Base-by-base conservation (phyloP, 2,113 vertebrate genomes). In the Xiphophorus couchianus region DNA sequence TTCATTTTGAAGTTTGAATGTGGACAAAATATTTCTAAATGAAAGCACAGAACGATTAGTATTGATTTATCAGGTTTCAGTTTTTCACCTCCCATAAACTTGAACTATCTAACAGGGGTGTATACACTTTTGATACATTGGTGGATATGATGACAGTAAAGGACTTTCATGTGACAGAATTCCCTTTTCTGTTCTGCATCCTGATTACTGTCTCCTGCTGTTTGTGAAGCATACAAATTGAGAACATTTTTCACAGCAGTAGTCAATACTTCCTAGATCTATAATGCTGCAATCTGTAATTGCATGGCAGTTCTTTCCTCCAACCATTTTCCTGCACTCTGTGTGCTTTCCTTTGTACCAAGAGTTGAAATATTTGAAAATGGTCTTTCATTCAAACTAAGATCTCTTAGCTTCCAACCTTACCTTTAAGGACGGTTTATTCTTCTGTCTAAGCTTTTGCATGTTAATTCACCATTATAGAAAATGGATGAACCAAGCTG, bases 251-350 rank as follows among this genome's bases (percentile, higher is more conserved):
- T 79, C 51, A 76, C 25, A 80, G 54, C 33, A 35, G 35, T 10
- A 66, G 62, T 73, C 66, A 62, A 74, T 66, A 14, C n/a, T 64
- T 37, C 27, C 74, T 33, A 62, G 63, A 19, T 81, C 62, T 62
- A 10, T 66, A 61, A 82, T 35, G 31, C 61, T 61, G 35, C 76
- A 44, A 14, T 77, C 30, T 37, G 25, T 63, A 79, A 87, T 87
- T 64, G 78, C 63, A 71, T 60, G 14, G 9, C 60, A 75, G 27
- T 54, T 70, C 42, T 78, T 69, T 60, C 33, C 54, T 44, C n/a
- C 3, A 64, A 11, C 22, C 74, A 14, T 42, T 39, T 35, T 62
- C 12, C 27, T 28, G 28, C 58, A 62, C 13, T 76, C 60, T 48
- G 71, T 58, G 66, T 29, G 8, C 29, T 12, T 65, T 51, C 17